Percentiles rank a stretch among this genome's conserved stretches.
These are phyloP conservation scores for Leptoteleia sp. DNA, from an alignment of 1,140 invertebrate species.

Conservation along the genomic window DNA sequence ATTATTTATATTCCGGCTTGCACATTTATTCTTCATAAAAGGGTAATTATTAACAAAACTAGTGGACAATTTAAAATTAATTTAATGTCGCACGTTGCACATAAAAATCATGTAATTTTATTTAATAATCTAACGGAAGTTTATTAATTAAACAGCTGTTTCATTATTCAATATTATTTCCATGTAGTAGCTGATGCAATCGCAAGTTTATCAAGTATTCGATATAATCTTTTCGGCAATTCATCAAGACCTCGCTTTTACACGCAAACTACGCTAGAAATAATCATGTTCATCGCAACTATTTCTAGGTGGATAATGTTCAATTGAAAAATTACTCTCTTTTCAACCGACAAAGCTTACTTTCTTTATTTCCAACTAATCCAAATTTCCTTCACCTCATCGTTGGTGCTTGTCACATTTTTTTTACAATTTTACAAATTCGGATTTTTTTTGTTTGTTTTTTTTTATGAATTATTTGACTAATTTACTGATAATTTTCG, in stretches of 20 bases:
- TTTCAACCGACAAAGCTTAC: conserved; percentile 7
- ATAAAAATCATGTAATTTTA: too few relatives aligned
- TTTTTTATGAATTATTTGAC: not conserved
- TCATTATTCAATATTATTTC: conserved; percentile 2
- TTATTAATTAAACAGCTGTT: too few relatives aligned
- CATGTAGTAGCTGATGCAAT: conserved; percentile 13
- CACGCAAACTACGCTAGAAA: conserved; percentile 21
- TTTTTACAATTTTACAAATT: not conserved
- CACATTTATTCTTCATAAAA: too few relatives aligned
- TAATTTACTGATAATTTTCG: conserved; percentile 27
- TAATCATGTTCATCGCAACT: conserved; percentile 8
- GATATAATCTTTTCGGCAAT: conserved; percentile 13
- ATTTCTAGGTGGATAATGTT: not conserved
- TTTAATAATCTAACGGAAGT: too few relatives aligned
- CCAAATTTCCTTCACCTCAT: not conserved
- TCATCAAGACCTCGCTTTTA: conserved; percentile 6
- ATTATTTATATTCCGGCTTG: too few relatives aligned
- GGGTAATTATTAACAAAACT: too few relatives aligned
- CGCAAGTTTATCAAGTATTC: conserved; percentile 19
- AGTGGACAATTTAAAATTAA: too few relatives aligned
- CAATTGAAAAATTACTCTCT: not conserved
- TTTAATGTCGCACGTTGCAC: too few relatives aligned
- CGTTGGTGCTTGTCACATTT: not conserved
- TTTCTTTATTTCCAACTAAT: not conserved
- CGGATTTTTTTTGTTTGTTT: not conserved